Percentiles rank a stretch among this genome's conserved stretches.
phyloP scores from a whole-genome alignment of 2,113 vertebrate genomes.

The Seriola dumerili region DNA sequence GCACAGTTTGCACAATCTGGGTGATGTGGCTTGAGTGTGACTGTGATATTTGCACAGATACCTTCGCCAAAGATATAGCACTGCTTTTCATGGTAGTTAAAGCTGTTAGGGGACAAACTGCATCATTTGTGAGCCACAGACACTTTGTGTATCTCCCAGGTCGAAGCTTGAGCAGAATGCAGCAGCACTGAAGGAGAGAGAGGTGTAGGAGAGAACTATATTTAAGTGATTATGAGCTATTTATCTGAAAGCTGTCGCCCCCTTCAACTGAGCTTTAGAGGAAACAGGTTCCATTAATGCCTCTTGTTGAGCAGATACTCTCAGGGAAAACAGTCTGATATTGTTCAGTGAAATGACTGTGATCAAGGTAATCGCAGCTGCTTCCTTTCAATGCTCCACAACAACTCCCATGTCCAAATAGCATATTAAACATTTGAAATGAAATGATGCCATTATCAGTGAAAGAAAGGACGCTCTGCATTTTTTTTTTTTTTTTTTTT shows the following conservation, averaged over 20 bases:
- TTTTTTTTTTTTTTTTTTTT: neutral
- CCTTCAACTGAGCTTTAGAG: constrained; percentile 17
- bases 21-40: neutral
- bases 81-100: neutral
- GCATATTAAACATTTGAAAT: constrained; percentile 53
- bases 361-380: constrained; percentile 66
- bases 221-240: constrained; percentile 40
- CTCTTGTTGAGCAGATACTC: constrained; percentile 53
- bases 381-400: constrained; percentile 57
- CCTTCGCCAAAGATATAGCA: neutral
- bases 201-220: neutral
- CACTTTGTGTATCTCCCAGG: neutral
- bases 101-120: neutral
- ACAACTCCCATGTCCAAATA: constrained; percentile 52
- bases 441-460: constrained; percentile 46
- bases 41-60: neutral
- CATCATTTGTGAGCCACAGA: neutral
- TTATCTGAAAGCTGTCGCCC: constrained; percentile 24
- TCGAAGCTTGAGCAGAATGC: neutral
- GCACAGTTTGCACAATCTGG: neutral
- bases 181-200: neutral
- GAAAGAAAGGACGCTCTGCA: constrained; percentile 1
- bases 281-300: constrained; percentile 46
- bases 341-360: constrained; percentile 61
- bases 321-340: constrained; percentile 23